A percentile compares a stretch with the other conserved stretches of the same genome.
Evolutionary conservation across 2,113 vertebrate genomes (phyloP).

Genomic region (Bubo bubo): DNA sequence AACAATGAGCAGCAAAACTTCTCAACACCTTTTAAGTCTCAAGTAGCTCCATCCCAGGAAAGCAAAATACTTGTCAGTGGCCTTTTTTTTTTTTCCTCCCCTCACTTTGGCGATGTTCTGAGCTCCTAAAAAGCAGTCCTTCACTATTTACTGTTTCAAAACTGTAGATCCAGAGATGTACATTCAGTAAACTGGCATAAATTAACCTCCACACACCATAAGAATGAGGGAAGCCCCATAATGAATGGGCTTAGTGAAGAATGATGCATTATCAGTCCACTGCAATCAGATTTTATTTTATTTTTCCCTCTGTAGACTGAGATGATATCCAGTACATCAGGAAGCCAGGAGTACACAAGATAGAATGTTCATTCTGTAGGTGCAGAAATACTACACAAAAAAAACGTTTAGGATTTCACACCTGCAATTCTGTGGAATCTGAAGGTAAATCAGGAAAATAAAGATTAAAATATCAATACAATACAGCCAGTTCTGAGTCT

Average conservation of each 20-base stretch:
- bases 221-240: not conserved
- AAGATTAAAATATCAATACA: not conserved
- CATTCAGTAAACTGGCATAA: not conserved
- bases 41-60: slow-evolving; percentile 13
- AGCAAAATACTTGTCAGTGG: not conserved
- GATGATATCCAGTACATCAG: not conserved
- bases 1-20: slow-evolving; percentile 70
- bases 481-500: not conserved
- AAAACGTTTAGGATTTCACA: not conserved
- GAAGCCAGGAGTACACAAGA: not conserved
- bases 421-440: not conserved
- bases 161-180: not conserved
- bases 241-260: not conserved
- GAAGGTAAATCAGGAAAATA: not conserved
- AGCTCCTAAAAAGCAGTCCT: not conserved
- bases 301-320: not conserved
- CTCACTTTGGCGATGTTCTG: not conserved
- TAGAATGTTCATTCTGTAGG: not conserved
- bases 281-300: not conserved
- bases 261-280: not conserved
- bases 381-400: not conserved
- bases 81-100: not conserved
- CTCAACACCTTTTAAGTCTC: slow-evolving; percentile 68
- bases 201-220: not conserved
- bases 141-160: not conserved